Base-by-base conservation (phyloP, 2,888 invertebrate genomes). In the Chalcosyrphus nemorum region DNA sequence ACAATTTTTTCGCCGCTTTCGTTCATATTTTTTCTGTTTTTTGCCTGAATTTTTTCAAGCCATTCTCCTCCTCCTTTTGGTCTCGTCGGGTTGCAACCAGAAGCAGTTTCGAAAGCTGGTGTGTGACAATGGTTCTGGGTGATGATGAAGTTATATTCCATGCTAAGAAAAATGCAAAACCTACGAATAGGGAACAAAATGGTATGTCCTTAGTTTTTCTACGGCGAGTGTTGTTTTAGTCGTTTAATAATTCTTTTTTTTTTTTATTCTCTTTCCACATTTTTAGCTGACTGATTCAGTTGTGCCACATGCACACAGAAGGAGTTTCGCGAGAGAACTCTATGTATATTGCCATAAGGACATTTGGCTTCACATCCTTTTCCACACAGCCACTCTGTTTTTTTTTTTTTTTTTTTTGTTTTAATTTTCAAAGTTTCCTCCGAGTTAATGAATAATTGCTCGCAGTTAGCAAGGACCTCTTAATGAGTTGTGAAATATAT, bases 401-500 rank as follows among this genome's bases (percentile, higher is more conserved):
- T 5, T 72, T 54, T 45, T 56, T 74, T 63, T 59, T 43, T 57
- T 72, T 50, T 70, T 32, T 50, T 45, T 57, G 15, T 65, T 43
- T 63, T 72, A 59, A 59, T 81, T 80, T 74, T 70, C 66, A 84
- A 84, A 84, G 84, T 84, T 84, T 80, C 74, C 84, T 80, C 65
- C 50, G 74, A 89, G 89, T 89, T 90, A 89, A 89, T 89, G 89
- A 89, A 89, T 89, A 89, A 90, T 89, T 90, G 88, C 89, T 89
- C 86, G 88, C 89, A 89, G 88, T 89, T 89, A 89, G 89, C 88
- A 75, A 74, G 80, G 84, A 84, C 80, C 84, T 75, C 84, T 84
- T 84, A 84, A 84, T 84, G 84, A 84, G 84, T 84, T 84, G 80
- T 75, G 80, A 84, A 80, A 84, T 84, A 84, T 80, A 84, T 80